phyloP scores from a whole-genome alignment of 2,888 invertebrate genomes.

The Strigamia crassipes region DNA sequence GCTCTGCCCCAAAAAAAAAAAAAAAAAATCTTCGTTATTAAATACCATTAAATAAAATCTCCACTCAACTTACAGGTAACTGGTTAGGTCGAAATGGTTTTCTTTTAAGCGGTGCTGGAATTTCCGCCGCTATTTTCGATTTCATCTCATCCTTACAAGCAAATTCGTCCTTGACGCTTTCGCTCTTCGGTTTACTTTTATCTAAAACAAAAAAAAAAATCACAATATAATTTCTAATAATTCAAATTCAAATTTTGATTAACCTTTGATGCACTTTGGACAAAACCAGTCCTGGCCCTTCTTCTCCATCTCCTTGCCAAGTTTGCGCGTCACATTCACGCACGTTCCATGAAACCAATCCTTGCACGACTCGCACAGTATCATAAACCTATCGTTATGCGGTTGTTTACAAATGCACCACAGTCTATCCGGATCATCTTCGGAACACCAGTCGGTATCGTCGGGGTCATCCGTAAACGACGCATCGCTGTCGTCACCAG shows the following conservation, averaged over 20 bases:
- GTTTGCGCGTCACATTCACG: conserved; percentile 84
- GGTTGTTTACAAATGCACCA: conserved; percentile 97
- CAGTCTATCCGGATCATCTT: conserved; percentile 88
- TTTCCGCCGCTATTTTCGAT: conserved; percentile 11
- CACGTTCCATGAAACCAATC: conserved; percentile 99
- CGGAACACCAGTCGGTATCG: conserved; percentile 60
- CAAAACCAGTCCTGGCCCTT: conserved; percentile 88
- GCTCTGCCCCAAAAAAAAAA: too few species aligned
- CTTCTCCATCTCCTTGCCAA: conserved; percentile 82
- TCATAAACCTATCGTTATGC: conserved; percentile 92
- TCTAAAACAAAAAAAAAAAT: not conserved
- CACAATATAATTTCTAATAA: not conserved
- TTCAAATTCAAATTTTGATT: not conserved
- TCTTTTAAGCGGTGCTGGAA: not conserved
- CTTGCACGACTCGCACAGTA: conserved; percentile 92
- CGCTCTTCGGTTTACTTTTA: not conserved
- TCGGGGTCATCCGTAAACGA: conserved; percentile 61
- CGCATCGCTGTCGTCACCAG: conserved; percentile 65
- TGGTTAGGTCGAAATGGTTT: conserved; percentile 10
- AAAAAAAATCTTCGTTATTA: not conserved
- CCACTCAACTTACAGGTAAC: not conserved
- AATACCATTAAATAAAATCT: not conserved
- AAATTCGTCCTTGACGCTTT: not conserved
- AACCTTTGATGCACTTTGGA: conserved; percentile 69
- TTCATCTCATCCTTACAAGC: not conserved